Evolutionary conservation across 2,888 invertebrate genomes (phyloP), one percentile per base, ranked within the genome.

Genomic region (Cheilosia pagana): DNA sequence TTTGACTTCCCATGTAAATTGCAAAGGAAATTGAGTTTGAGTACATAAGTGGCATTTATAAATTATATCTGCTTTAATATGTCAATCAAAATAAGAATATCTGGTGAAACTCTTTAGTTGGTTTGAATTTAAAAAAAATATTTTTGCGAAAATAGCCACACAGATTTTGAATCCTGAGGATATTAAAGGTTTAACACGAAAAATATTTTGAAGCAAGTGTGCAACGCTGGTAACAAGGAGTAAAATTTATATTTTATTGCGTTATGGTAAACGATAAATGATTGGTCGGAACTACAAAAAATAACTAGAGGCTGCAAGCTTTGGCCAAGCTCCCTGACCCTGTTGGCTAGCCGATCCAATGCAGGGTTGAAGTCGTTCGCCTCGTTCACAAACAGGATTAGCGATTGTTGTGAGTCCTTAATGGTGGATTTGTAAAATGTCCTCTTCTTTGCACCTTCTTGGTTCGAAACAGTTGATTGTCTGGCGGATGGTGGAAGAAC

Each of bases 41-140:
- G 12, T 8, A 16, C 48, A 48, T 21, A 48, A 48, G 21, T 21
- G 48, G 21, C 48, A 48, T 48, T 48, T 48, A 48, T 21, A 48
- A 21, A 48, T 48, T 16, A 48, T 41, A 4, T n/a, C 48, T 48
- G 21, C 1, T 41, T 41, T 41, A n/a, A 41, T 41, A n/a, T 6
- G 1, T 41, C n/a, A 41, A 41, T 41, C 21, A 67, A 41, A 12
- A 67, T 19, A 14, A 67, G 25, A 19, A 53, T 10, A 16, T 53
- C 53, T 12, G 41, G 16, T 8, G 65, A 53, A 5, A 53, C 52
- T 65, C 65, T 39, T 25, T 65, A 52, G 6, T 21, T 16, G 12
- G 53, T 53, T 28, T 67, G 41, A 50, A 67, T 53, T 52, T 67
- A 3, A 67, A 67, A 67, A 67, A 67, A 53, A 53, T 14, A 53